Conservation (phyloP, 1,140 invertebrate species). For the Magallana ariakensis region DNA sequence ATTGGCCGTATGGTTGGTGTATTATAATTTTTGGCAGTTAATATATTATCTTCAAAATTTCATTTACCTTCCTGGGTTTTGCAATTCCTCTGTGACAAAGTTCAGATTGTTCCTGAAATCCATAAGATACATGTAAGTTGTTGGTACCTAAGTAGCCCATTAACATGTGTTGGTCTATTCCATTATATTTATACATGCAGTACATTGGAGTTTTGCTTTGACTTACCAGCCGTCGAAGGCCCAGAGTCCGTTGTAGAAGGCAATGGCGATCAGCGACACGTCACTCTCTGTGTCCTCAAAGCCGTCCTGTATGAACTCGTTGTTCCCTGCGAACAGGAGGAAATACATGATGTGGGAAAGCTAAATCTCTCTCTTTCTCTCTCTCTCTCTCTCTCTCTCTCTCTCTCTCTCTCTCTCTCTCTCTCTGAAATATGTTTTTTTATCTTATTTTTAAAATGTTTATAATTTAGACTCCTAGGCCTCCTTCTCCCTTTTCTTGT, state of each 20-base stretch:
- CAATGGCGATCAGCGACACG: conserved; percentile 79
- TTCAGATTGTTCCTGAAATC: conserved; percentile 79
- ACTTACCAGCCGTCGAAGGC: conserved; percentile 81
- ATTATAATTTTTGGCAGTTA: too few species aligned
- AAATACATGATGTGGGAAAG: neutral
- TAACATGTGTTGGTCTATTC: too few species aligned
- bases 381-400: neutral
- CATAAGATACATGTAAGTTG: neutral
- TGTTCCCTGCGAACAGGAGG: conserved; percentile 69
- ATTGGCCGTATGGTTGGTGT: too few species aligned
- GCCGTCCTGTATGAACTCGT: conserved; percentile 80
- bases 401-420: neutral
- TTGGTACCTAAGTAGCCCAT: too few species aligned
- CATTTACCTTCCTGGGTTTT: conserved; percentile 91
- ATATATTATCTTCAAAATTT: too few species aligned
- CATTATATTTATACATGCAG: too few species aligned
- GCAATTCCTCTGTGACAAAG: conserved; percentile 89
- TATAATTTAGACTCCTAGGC: too few species aligned
- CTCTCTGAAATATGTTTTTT: too few species aligned
- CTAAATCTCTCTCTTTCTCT: neutral
- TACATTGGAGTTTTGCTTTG: too few species aligned
- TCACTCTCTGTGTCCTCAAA: conserved; percentile 78
- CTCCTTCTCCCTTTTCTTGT: too few species aligned
- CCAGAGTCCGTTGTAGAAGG: conserved; percentile 82
- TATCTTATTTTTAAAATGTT: too few species aligned